These are phyloP conservation scores for Tricholaema leucomelas DNA, from an alignment of 2,113 vertebrate species.

Conservation along the genomic window DNA sequence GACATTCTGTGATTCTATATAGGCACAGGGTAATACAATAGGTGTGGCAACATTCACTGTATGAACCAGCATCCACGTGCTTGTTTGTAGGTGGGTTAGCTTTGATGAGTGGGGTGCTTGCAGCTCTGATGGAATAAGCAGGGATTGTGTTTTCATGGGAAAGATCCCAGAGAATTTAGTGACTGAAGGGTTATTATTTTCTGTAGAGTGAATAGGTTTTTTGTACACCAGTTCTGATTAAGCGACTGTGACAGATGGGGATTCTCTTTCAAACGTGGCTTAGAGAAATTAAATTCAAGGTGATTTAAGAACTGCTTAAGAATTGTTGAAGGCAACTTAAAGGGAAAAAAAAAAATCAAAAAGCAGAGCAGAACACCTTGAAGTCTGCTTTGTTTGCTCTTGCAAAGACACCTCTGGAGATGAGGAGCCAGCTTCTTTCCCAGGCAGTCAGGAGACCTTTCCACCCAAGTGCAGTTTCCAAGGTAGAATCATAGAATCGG, in stretches of 20 bases:
- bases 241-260: conserved; percentile 32
- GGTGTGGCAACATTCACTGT: neutral
- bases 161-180: neutral
- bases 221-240: neutral
- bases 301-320: conserved; percentile 24
- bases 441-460: neutral
- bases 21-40: neutral
- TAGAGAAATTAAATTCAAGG: conserved; percentile 51
- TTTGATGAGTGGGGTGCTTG: neutral
- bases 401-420: fast-evolving
- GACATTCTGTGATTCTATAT: too few relatives aligned
- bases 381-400: neutral
- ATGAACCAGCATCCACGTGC: neutral
- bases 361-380: neutral
- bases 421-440: fast-evolving
- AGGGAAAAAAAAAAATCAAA: neutral
- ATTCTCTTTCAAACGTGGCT: conserved; percentile 7
- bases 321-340: neutral
- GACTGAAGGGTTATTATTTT: neutral
- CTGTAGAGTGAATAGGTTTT: neutral
- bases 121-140: neutral
- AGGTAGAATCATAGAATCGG: too few relatives aligned
- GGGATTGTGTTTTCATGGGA: neutral
- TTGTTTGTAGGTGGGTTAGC: neutral
- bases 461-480: neutral